Evolutionary conservation across 2,888 invertebrate species (phyloP).

Genomic region (Heliconius hortense): DNA sequence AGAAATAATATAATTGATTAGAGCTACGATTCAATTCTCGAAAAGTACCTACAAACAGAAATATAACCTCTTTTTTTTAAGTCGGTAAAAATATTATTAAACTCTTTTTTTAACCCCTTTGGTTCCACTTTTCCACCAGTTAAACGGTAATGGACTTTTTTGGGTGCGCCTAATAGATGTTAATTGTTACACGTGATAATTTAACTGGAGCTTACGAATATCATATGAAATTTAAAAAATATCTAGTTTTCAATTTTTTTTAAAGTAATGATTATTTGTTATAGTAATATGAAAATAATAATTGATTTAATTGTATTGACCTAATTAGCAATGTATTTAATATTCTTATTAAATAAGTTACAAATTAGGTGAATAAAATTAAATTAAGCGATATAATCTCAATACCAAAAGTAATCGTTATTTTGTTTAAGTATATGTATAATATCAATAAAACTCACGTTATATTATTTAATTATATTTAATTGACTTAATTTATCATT

Average conservation of each 20-base stretch:
- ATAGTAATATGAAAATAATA: too few relatives aligned
- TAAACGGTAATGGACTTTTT: neutral
- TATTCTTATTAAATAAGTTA: too few relatives aligned
- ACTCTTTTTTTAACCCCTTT: neutral
- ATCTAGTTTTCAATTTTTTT: too few relatives aligned
- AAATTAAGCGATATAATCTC: too few relatives aligned
- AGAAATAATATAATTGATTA: neutral
- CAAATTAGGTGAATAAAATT: too few relatives aligned
- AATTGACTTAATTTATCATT: neutral
- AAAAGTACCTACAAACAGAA: too few relatives aligned
- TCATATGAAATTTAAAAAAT: neutral
- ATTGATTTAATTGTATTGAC: too few relatives aligned
- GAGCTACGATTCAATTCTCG: too few relatives aligned
- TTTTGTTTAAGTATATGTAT: neutral
- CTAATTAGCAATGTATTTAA: too few relatives aligned
- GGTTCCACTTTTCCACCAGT: neutral
- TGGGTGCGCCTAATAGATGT: neutral
- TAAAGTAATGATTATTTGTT: too few relatives aligned
- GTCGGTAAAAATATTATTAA: neutral
- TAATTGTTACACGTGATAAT: neutral
- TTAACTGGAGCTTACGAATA: neutral
- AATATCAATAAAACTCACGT: neutral
- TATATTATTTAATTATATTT: neutral
- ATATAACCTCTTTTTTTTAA: neutral
- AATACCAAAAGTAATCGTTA: too few relatives aligned